Evolutionary conservation across 2,797 vertebrate genomes (phyloP).

Genomic region (Periparus ater): DNA sequence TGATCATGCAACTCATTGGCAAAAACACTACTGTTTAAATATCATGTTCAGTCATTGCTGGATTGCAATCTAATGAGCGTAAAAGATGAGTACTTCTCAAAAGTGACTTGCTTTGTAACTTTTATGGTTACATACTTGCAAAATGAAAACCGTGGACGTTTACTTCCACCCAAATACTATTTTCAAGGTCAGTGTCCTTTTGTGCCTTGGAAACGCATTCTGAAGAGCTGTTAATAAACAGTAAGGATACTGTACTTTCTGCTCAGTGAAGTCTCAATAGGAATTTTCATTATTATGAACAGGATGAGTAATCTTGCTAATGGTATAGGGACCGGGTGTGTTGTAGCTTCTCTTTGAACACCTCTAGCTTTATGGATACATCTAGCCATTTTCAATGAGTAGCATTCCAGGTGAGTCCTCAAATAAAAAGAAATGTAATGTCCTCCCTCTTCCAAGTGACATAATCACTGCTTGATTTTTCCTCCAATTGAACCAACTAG

Average conservation of each 20-base stretch:
- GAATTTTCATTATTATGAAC: neutral
- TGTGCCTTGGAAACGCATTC: neutral
- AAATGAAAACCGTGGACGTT: neutral
- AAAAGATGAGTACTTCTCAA: slow-evolving; percentile 53
- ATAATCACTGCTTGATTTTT: neutral
- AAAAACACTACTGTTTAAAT: slow-evolving; percentile 70
- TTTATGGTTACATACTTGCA: neutral
- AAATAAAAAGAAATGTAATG: neutral
- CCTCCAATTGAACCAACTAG: neutral
- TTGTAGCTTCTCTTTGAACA: neutral
- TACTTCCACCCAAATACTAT: neutral
- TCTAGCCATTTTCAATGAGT: neutral
- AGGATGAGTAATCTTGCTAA: neutral
- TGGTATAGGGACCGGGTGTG: neutral
- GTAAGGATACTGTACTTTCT: neutral
- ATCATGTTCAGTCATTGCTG: slow-evolving; percentile 67
- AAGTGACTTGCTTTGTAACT: slow-evolving; percentile 52
- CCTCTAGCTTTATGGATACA: neutral
- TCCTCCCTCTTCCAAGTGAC: neutral
- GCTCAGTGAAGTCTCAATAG: neutral
- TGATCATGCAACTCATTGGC: slow-evolving; percentile 71
- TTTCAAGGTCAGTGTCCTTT: neutral
- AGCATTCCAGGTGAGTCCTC: neutral
- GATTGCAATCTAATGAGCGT: slow-evolving; percentile 65
- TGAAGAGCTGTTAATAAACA: neutral